A percentile compares a stretch with the other conserved stretches of the same genome.
These are phyloP conservation scores for Cremastinae sp. DNA, from an alignment of 2,888 invertebrate species.

Conservation along the genomic window DNA sequence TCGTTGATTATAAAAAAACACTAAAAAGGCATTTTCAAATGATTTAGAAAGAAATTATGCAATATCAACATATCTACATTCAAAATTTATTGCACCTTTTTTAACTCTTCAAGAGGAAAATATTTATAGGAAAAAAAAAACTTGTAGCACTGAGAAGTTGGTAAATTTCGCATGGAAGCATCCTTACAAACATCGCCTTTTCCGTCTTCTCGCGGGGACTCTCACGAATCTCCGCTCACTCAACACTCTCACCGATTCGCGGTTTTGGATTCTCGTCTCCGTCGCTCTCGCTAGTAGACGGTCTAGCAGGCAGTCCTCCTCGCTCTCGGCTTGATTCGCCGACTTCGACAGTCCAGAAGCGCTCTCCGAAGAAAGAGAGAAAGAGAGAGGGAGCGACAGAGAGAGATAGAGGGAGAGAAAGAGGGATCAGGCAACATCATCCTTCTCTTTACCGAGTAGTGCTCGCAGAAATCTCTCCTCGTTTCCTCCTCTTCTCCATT, in stretches of 20 bases:
- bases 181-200: conserved; percentile 56
- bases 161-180: conserved; percentile 1
- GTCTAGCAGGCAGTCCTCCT: conserved; percentile 57
- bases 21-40: too few relatives aligned
- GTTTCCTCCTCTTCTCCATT: conserved; percentile 60
- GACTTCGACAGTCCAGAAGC: conserved; percentile 60
- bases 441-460: conserved; percentile 55
- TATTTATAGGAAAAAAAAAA: too few relatives aligned
- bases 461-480: conserved; percentile 46
- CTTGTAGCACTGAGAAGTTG: not conserved
- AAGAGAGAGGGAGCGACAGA: conserved; percentile 17
- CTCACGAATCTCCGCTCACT: conserved; percentile 65
- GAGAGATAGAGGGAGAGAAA: conserved; percentile 7
- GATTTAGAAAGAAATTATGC: too few relatives aligned
- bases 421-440: conserved; percentile 54
- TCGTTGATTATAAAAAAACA: too few relatives aligned
- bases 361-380: conserved; percentile 22
- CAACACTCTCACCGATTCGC: conserved; percentile 71
- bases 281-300: conserved; percentile 59
- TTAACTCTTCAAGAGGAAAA: too few relatives aligned
- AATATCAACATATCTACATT: too few relatives aligned
- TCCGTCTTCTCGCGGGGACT: conserved; percentile 61
- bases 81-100: too few relatives aligned
- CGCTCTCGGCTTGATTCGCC: conserved; percentile 65
- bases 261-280: conserved; percentile 68